A percentile compares a stretch with the other conserved stretches of the same genome.
These are phyloP conservation scores for Drepana falcataria DNA, from an alignment of 2,888 invertebrate genomes.

Conservation along the genomic window DNA sequence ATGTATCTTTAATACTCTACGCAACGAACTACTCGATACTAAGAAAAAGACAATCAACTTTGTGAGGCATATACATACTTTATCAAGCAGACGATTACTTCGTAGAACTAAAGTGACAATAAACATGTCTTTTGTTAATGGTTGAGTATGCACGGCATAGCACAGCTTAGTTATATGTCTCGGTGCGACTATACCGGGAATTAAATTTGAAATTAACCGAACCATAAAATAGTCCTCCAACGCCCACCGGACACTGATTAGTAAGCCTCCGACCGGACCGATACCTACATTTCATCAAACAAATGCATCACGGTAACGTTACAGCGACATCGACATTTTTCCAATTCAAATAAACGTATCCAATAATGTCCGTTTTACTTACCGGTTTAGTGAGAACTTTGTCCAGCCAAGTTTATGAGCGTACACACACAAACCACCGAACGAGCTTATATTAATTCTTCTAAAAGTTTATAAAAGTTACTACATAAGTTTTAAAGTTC, in stretches of 20 bases:
- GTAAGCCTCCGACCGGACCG: slow-evolving; percentile 15
- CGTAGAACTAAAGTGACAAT: slow-evolving; percentile 8
- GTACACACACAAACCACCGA: slow-evolving; percentile 46
- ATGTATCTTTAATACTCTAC: not conserved
- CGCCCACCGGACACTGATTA: slow-evolving; percentile 22
- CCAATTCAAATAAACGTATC: slow-evolving; percentile 33
- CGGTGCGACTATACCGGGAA: slow-evolving; percentile 16
- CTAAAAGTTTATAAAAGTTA: slow-evolving; percentile 54
- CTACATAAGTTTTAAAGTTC: slow-evolving; percentile 34
- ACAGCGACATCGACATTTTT: slow-evolving; percentile 5
- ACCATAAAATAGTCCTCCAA: slow-evolving; percentile 11
- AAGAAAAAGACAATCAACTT: not conserved
- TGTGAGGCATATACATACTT: not conserved
- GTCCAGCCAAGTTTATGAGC: slow-evolving; percentile 57
- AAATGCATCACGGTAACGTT: slow-evolving; percentile 13
- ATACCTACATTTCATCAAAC: slow-evolving; percentile 11
- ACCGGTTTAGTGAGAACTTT: slow-evolving; percentile 69
- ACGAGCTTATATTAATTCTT: slow-evolving; percentile 58
- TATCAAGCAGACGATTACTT: slow-evolving; percentile 26
- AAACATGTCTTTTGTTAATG: not conserved
- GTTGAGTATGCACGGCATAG: not conserved
- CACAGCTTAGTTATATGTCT: slow-evolving; percentile 10
- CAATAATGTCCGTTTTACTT: slow-evolving; percentile 65
- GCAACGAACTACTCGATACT: not conserved
- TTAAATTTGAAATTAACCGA: slow-evolving; percentile 20